A percentile compares a stretch with the other conserved stretches of the same genome.
These are phyloP conservation scores for Lateolabrax maculatus DNA, from an alignment of 2,797 vertebrate species.

Conservation along the genomic window DNA sequence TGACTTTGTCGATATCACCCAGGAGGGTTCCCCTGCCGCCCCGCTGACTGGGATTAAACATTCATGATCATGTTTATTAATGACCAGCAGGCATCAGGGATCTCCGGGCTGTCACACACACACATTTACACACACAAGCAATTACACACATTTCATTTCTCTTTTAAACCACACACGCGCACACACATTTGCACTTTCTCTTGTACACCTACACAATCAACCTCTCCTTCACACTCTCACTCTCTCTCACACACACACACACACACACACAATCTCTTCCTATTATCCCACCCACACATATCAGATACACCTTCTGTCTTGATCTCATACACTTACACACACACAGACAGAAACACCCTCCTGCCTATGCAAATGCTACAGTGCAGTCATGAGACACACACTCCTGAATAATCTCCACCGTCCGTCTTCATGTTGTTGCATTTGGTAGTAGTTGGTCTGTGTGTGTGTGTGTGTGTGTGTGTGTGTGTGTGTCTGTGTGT, in stretches of 20 bases:
- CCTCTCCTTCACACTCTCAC: constrained; percentile 3
- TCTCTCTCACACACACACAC: not conserved
- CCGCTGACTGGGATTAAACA: constrained; percentile 81
- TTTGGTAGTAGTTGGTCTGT: constrained; percentile 21
- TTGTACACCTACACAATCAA: constrained; percentile 9
- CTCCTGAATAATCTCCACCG: constrained; percentile 15
- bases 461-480: constrained; percentile 27
- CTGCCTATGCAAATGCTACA: not conserved
- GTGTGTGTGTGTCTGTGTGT: constrained; percentile 21
- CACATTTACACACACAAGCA: constrained; percentile 12
- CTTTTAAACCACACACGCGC: not conserved
- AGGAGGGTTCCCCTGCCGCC: constrained; percentile 68
- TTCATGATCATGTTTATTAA: constrained; percentile 89
- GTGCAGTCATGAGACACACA: constrained; percentile 18
- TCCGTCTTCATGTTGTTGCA: constrained; percentile 33
- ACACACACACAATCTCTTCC: not conserved
- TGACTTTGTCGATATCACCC: constrained; percentile 68
- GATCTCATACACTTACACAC: not conserved
- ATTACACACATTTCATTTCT: not conserved
- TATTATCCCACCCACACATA: constrained; percentile 1
- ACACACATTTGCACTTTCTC: constrained; percentile 9
- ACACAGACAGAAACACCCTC: constrained; percentile 5
- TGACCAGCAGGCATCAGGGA: constrained; percentile 80
- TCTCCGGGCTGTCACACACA: constrained; percentile 61
- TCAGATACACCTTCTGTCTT: not conserved